Conservation (phyloP, 2,113 vertebrate genomes). For the Ammodytes dubius region DNA sequence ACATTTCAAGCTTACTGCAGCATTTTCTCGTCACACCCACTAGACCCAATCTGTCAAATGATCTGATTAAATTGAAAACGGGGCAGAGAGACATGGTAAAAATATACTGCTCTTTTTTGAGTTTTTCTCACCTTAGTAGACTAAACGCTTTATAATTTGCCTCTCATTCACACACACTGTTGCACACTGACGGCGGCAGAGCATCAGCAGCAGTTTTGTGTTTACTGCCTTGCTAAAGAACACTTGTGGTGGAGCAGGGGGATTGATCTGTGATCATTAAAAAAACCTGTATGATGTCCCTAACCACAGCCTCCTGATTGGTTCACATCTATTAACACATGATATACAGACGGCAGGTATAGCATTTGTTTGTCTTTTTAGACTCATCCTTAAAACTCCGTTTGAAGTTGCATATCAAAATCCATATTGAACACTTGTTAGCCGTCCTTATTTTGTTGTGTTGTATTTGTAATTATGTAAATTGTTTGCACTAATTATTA, state of each 20-base stretch:
- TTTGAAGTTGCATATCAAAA: background rate
- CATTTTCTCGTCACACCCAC: conserved; percentile 45
- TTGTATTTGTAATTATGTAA: background rate
- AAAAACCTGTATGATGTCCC: no score
- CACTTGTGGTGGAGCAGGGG: background rate
- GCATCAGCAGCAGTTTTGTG: background rate
- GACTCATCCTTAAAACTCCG: background rate
- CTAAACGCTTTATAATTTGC: background rate
- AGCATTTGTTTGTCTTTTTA: background rate
- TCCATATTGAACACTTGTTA: background rate
- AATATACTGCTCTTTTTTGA: background rate
- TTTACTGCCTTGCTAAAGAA: background rate
- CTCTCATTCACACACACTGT: background rate
- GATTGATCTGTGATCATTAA: background rate
- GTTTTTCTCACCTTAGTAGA: background rate
- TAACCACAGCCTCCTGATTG: background rate
- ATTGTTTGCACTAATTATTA: background rate
- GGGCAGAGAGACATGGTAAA: background rate
- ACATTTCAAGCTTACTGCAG: conserved; percentile 49
- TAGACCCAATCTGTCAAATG: conserved; percentile 14
- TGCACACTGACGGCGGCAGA: background rate
- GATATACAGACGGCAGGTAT: background rate
- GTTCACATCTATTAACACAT: background rate
- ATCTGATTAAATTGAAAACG: conserved; percentile 32
- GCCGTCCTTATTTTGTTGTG: no score